Evolutionary conservation across 2,797 vertebrate species (phyloP).

Genomic region (Myripristis murdjan): DNA sequence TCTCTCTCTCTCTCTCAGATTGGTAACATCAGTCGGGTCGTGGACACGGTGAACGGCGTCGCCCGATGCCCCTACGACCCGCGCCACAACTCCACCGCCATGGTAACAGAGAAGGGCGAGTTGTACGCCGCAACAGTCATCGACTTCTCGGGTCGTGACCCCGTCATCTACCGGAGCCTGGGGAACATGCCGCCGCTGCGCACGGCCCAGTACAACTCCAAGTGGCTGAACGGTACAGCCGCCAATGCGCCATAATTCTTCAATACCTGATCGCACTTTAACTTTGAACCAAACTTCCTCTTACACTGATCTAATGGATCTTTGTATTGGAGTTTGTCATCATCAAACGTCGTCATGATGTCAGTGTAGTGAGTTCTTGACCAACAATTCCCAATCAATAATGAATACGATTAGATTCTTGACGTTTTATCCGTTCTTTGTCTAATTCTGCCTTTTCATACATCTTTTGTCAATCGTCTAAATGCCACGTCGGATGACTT

Average conservation of each 20-base stretch:
- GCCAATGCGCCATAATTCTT: neutral
- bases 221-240: conserved; percentile 94
- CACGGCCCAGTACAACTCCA: conserved; percentile 97
- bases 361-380: too few species aligned
- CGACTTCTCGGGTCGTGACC: conserved; percentile 96
- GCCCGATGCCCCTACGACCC: conserved; percentile 97
- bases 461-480: too few species aligned
- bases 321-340: too few species aligned
- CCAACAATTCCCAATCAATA: too few species aligned
- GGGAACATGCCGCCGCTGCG: conserved; percentile 93
- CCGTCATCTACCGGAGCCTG: conserved; percentile 95
- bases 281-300: too few species aligned
- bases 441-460: too few species aligned
- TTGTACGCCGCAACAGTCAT: conserved; percentile 96
- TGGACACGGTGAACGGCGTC: conserved; percentile 94
- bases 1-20: conserved; percentile 75
- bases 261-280: too few species aligned
- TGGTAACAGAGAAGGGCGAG: conserved; percentile 92
- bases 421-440: too few species aligned
- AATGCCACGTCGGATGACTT: too few species aligned
- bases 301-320: too few species aligned
- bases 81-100: conserved; percentile 95
- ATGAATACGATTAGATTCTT: too few species aligned
- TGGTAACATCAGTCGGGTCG: conserved; percentile 88
- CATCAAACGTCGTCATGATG: too few species aligned